Evolutionary conservation across 2,113 vertebrate species (phyloP).

Genomic region (Tympanuchus pallidicinctus): DNA sequence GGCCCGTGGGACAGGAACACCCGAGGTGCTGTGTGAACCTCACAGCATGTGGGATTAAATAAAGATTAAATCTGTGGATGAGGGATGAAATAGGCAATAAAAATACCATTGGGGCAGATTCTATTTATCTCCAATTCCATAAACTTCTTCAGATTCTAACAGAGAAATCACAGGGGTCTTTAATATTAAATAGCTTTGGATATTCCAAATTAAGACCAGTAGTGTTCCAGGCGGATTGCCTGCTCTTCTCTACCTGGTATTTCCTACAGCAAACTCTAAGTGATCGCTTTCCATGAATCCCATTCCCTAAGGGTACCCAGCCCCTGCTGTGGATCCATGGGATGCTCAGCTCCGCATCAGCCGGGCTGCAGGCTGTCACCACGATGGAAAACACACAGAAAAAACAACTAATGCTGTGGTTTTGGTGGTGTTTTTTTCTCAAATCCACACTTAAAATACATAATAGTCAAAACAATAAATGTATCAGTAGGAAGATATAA

Average conservation of each 20-base stretch:
- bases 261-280: neutral
- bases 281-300: neutral
- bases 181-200: too few species aligned
- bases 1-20: neutral
- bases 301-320: too few species aligned
- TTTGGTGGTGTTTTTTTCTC: neutral
- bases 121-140: fast-evolving
- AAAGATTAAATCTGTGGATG: too few species aligned
- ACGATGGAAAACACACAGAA: neutral
- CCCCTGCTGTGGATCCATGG: neutral
- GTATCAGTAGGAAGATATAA: neutral
- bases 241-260: neutral
- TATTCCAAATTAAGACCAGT: neutral
- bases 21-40: neutral
- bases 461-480: neutral
- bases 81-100: too few species aligned
- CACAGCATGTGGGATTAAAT: neutral
- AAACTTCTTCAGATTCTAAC: neutral
- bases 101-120: neutral
- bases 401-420: neutral
- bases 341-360: neutral
- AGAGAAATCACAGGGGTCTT: neutral
- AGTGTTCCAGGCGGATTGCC: neutral
- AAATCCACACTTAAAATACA: neutral
- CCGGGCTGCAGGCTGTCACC: neutral